Percentiles rank a stretch among this genome's conserved stretches.
These are phyloP conservation scores for Columba janthina DNA, from an alignment of 2,113 vertebrate species.

Conservation along the genomic window DNA sequence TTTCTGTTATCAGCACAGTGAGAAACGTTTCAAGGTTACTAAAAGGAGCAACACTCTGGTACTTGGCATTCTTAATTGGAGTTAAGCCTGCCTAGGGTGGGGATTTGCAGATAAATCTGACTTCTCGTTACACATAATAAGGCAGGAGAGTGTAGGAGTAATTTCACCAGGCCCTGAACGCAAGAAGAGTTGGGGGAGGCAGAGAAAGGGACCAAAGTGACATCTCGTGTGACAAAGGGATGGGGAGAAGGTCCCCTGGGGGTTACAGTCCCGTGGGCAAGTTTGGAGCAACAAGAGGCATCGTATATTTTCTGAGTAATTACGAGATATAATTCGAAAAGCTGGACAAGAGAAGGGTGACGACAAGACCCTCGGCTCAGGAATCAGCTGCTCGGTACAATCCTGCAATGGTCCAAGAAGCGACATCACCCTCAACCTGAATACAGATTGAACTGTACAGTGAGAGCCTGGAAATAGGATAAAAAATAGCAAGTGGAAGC, in stretches of 20 bases:
- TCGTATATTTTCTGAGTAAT: too few species aligned
- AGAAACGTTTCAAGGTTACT: slow-evolving; percentile 11
- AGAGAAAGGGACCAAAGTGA: accelerated
- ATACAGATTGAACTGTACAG: too few species aligned
- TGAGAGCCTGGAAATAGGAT: too few species aligned
- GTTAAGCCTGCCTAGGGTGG: not conserved
- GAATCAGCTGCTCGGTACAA: too few species aligned
- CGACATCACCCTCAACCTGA: too few species aligned
- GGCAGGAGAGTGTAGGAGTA: not conserved
- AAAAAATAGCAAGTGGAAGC: too few species aligned
- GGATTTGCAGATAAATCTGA: not conserved
- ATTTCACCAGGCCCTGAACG: not conserved
- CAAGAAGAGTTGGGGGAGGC: not conserved
- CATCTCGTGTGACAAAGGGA: not conserved
- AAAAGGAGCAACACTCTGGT: not conserved
- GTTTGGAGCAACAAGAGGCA: too few species aligned
- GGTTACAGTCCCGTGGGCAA: too few species aligned
- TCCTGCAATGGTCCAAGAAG: too few species aligned
- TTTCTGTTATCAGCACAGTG: not conserved
- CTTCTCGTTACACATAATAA: not conserved
- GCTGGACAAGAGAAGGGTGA: too few species aligned
- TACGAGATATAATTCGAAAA: too few species aligned
- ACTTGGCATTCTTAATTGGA: not conserved
- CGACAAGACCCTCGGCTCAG: too few species aligned
- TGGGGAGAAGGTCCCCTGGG: not conserved